phyloP scores from a whole-genome alignment of 2,888 invertebrate species.

The Cheilosia pagana region DNA sequence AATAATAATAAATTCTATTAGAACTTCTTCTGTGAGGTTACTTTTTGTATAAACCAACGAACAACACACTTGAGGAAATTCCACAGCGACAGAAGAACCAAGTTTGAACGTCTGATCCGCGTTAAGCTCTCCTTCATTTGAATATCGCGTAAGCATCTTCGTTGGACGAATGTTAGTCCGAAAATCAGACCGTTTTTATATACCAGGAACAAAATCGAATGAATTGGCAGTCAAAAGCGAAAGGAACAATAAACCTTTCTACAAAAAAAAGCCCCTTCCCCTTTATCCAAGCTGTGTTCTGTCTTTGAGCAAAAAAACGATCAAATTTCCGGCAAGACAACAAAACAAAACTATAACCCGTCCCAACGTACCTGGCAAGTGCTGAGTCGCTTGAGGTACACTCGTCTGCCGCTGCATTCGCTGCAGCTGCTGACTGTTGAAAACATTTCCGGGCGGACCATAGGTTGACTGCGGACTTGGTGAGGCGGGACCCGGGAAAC shows the following conservation, averaged over 20 bases:
- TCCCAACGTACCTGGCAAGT: conserved; percentile 82
- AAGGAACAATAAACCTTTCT: not conserved
- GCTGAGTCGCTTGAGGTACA: conserved; percentile 83
- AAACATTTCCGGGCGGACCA: conserved; percentile 78
- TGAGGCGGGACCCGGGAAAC: conserved; percentile 79
- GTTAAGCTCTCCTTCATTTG: too few species aligned
- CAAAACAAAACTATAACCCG: not conserved
- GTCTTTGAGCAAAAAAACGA: not conserved
- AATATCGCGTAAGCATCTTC: too few species aligned
- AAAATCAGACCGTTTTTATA: too few species aligned
- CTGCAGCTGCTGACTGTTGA: conserved; percentile 81
- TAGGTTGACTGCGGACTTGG: conserved; percentile 81
- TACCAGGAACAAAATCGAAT: too few species aligned
- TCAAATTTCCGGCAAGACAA: not conserved
- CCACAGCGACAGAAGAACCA: too few species aligned
- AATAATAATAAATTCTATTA: too few species aligned
- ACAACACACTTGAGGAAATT: too few species aligned
- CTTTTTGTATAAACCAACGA: too few species aligned
- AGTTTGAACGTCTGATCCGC: too few species aligned
- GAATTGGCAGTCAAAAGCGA: too few species aligned
- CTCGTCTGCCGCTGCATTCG: conserved; percentile 83
- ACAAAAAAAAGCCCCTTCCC: not conserved
- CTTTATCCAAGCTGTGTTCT: conserved; percentile 41
- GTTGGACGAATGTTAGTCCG: too few species aligned
- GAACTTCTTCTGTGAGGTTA: too few species aligned